Percentiles rank a stretch among this genome's conserved stretches.
These are phyloP conservation scores for Phortica okadai DNA, from an alignment of 2,888 invertebrate species.

Conservation along the genomic window DNA sequence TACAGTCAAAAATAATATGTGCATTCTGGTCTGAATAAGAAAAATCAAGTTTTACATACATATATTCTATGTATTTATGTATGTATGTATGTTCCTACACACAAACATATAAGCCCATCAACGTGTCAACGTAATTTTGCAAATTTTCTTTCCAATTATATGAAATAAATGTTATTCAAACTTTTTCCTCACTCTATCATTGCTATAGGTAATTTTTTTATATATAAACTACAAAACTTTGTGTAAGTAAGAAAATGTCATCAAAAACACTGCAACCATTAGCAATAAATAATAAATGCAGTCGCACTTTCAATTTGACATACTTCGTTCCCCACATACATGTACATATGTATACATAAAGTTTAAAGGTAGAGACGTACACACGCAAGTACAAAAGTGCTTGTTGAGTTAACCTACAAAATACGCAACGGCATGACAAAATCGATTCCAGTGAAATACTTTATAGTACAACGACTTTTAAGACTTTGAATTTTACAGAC, in stretches of 20 bases:
- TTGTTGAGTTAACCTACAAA: too few relatives aligned
- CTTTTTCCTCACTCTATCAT: too few relatives aligned
- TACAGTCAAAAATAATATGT: too few relatives aligned
- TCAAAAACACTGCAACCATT: background rate
- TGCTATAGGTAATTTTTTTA: too few relatives aligned
- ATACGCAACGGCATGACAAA: constrained; percentile 40
- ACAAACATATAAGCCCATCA: too few relatives aligned
- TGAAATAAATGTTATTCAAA: too few relatives aligned
- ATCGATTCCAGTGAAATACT: constrained; percentile 64
- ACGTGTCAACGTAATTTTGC: too few relatives aligned
- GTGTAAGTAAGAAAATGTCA: background rate
- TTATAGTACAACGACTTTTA: constrained; percentile 69
- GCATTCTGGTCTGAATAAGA: too few relatives aligned
- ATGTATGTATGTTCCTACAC: too few relatives aligned
- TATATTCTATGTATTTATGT: too few relatives aligned
- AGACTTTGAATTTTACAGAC: background rate
- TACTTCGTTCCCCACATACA: background rate
- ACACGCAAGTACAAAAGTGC: constrained; percentile 31
- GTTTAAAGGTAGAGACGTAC: background rate
- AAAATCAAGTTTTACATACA: too few relatives aligned
- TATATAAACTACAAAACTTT: background rate
- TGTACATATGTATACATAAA: background rate
- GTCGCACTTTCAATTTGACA: background rate
- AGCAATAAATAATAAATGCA: constrained; percentile 26
- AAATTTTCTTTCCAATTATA: too few relatives aligned